These are phyloP conservation scores for Aselliscus stoliczkanus DNA, from an alignment of 2,797 vertebrate genomes.

Conservation along the genomic window DNA sequence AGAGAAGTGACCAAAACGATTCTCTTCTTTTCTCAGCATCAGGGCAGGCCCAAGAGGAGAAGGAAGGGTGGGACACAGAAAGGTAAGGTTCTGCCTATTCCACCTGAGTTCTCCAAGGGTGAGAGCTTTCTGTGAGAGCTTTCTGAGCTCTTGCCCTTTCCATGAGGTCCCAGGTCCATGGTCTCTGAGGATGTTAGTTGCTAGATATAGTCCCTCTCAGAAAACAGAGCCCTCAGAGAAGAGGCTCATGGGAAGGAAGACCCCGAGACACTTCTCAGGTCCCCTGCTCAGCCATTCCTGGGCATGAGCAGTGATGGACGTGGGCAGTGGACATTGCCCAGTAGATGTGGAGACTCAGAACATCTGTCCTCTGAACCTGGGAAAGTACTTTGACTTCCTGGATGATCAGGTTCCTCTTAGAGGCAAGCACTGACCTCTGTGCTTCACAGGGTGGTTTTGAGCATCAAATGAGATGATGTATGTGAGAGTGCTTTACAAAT, in stretches of 20 bases:
- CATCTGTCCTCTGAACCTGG: neutral
- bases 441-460: neutral
- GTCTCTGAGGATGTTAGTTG: neutral
- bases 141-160: neutral
- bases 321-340: neutral
- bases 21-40: neutral
- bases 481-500: neutral
- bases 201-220: neutral
- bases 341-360: accelerated
- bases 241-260: neutral
- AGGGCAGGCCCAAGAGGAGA: neutral
- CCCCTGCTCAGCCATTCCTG: too few relatives aligned
- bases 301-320: neutral
- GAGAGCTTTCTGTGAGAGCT: too few relatives aligned
- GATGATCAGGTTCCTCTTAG: neutral
- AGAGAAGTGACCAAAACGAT: neutral
- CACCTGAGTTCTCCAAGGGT: neutral
- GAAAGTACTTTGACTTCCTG: neutral
- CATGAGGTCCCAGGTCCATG: neutral
- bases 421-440: neutral
- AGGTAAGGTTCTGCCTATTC: neutral
- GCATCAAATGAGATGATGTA: neutral
- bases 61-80: neutral
- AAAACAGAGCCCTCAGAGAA: neutral
- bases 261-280: too few relatives aligned